Evolutionary conservation across 2,888 invertebrate genomes (phyloP), one percentile per base, ranked within the genome.

Genomic region (Crepidodera aurea): DNA sequence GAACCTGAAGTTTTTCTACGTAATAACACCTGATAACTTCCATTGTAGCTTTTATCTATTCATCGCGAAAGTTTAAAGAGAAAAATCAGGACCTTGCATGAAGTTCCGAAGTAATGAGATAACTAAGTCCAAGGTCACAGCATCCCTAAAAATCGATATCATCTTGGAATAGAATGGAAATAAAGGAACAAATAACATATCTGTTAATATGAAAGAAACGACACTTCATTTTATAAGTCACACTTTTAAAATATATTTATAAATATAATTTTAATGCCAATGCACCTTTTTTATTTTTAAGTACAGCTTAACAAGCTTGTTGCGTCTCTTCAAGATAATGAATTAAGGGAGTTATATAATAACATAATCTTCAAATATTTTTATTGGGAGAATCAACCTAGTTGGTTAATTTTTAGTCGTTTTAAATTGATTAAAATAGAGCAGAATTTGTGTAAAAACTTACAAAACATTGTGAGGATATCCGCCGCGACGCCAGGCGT

Each of bases 61-160:
- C 37, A 37, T 37, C 13, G 13, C 37, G 15, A 13, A 37, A 37
- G 3, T 15, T 10, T 18, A 40, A 40, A 40, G 15, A 13, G 18
- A 40, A 18, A 15, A 18, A 40, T 40, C 12, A 18, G 48, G 40
- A 54, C 37, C 48, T 46, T 46, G 46, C 22, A 50, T 32, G 25
- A 16, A 37, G 3, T 19, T 32, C 44, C 32, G 6, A 34, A 42
- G 19, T 29, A 60, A 29, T 10, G 34, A 57, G 63, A 64, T 59
- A 62, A 62, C 53, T 67, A 71, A 69, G 70, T 70, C 66, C 76
- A 76, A 76, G 76, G 76, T 73, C 70, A 69, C 76, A 75, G 76
- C 75, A 73, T 75, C 74, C 63, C 19, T 13, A 42, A 39, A 37
- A 53, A 63, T 63, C 63, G 55, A 63, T 63, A 63, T 29, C 29